These are phyloP conservation scores for Toxotes chatareus DNA, from an alignment of 2,113 vertebrate species.

Conservation along the genomic window DNA sequence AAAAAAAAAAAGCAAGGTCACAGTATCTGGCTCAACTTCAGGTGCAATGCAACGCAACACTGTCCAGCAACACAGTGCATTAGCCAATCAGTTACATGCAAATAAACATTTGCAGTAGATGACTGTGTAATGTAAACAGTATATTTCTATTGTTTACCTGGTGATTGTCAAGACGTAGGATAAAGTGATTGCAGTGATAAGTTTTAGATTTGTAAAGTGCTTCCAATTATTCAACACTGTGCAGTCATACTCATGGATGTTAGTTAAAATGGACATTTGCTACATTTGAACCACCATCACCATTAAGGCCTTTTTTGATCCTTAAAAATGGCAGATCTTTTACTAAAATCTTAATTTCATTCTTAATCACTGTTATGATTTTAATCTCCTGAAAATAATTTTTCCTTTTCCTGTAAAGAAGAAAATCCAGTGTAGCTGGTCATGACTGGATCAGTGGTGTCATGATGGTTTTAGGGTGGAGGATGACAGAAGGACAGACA, in stretches of 20 bases:
- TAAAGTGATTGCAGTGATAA: no score
- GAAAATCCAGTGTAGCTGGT: background rate
- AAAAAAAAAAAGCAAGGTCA: background rate
- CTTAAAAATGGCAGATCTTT: background rate
- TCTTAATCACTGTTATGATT: background rate
- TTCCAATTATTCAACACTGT: no score
- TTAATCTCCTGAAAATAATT: background rate
- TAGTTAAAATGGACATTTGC: no score
- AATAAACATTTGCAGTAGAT: background rate
- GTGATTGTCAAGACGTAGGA: background rate
- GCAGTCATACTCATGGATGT: no score
- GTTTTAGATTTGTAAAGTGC: no score
- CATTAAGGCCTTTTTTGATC: no score
- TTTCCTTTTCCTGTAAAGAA: background rate
- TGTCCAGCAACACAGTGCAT: background rate
- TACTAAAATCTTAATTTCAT: background rate
- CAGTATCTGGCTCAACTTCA: background rate
- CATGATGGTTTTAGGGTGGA: background rate
- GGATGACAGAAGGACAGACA: slow-evolving; percentile 7
- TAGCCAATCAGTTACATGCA: background rate
- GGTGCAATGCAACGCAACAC: background rate
- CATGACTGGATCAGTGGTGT: slow-evolving; percentile 4
- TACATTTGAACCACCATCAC: no score
- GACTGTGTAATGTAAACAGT: background rate
- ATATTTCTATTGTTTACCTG: background rate